Percentiles rank a stretch among this genome's conserved stretches.
Evolutionary conservation across 2,888 invertebrate species (phyloP).

Genomic region (Cosmorhoe ocellata): DNA sequence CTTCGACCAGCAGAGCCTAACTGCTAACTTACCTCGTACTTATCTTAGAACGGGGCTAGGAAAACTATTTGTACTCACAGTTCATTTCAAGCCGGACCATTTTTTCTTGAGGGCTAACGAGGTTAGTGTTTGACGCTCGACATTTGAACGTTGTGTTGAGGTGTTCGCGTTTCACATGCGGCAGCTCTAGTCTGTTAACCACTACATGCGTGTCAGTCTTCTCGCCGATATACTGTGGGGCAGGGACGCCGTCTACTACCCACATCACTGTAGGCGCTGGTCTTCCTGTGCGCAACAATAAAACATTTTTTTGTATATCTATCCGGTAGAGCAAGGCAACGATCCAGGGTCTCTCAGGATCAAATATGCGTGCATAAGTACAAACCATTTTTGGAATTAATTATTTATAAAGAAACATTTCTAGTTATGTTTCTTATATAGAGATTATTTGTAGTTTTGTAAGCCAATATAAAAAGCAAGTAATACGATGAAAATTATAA

Average conservation of each 20-base stretch:
- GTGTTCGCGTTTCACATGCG: constrained; percentile 87
- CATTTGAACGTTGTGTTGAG: constrained; percentile 94
- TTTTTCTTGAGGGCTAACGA: constrained; percentile 91
- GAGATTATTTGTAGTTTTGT: background rate
- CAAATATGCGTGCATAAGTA: too few relatives aligned
- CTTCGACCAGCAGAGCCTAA: too few relatives aligned
- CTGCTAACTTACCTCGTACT: too few relatives aligned
- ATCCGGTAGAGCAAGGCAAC: too few relatives aligned
- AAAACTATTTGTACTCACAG: constrained; percentile 82
- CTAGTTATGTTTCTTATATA: background rate
- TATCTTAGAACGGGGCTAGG: too few relatives aligned
- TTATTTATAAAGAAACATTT: too few relatives aligned
- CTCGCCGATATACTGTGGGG: constrained; percentile 87
- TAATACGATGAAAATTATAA: background rate
- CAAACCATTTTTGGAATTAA: too few relatives aligned
- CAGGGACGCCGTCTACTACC: constrained; percentile 88
- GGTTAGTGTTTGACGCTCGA: constrained; percentile 93
- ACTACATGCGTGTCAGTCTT: constrained; percentile 88
- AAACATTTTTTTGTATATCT: too few relatives aligned
- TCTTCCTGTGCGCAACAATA: constrained; percentile 82
- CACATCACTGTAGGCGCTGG: constrained; percentile 93
- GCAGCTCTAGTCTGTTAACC: constrained; percentile 89
- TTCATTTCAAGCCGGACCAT: constrained; percentile 92
- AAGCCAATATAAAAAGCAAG: background rate
- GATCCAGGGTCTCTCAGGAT: too few relatives aligned